phyloP scores from a whole-genome alignment of 2,888 invertebrate species.

The Cheilosia soror region DNA sequence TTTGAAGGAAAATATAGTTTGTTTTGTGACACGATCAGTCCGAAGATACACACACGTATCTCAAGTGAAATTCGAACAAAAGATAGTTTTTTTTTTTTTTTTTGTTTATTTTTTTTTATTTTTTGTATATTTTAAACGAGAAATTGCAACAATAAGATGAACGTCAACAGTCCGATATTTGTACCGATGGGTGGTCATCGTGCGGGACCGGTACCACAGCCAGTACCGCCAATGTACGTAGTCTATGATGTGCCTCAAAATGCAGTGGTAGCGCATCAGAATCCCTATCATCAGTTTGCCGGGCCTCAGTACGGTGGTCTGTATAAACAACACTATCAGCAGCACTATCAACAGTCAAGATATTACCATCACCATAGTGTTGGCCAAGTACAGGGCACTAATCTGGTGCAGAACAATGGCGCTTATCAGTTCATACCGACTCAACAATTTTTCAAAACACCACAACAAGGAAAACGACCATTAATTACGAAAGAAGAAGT shows the following conservation, averaged over 20 bases:
- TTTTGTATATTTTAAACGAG: too few relatives aligned
- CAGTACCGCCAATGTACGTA: constrained; percentile 40
- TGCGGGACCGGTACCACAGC: constrained; percentile 10
- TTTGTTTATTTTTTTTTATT: too few relatives aligned
- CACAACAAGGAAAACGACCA: constrained; percentile 32
- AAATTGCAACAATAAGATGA: constrained; percentile 37
- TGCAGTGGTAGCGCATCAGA: constrained; percentile 15
- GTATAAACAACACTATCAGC: constrained; percentile 31
- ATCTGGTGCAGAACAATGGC: constrained; percentile 10
- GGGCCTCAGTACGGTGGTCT: not conserved
- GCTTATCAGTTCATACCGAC: constrained; percentile 40
- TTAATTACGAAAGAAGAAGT: constrained; percentile 64
- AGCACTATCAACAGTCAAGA: constrained; percentile 37
- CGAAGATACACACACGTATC: constrained; percentile 19
- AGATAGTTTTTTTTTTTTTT: not conserved
- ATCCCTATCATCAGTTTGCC: constrained; percentile 12
- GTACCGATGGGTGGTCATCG: constrained; percentile 58
- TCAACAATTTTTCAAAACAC: constrained; percentile 33
- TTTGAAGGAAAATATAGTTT: not conserved
- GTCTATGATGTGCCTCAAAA: constrained; percentile 42
- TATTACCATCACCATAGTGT: constrained; percentile 27
- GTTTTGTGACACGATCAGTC: constrained; percentile 14
- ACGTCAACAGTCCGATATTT: constrained; percentile 65
- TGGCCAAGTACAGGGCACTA: constrained; percentile 14
- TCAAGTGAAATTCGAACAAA: constrained; percentile 42